These are phyloP conservation scores for Microchirus variegatus DNA, from an alignment of 2,797 vertebrate species.

Conservation along the genomic window DNA sequence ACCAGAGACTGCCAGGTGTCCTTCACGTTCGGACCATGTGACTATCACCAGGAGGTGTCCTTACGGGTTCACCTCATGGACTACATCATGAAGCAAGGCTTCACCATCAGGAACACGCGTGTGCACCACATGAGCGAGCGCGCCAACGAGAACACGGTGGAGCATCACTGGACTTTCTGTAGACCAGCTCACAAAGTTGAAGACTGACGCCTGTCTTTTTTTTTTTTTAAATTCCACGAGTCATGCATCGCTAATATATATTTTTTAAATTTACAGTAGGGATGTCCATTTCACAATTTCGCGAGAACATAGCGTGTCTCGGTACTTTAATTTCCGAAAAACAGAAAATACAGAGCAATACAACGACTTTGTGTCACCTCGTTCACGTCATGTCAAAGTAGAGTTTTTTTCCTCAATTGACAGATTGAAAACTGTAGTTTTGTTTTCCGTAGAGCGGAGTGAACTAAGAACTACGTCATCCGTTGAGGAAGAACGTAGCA, in stretches of 20 bases:
- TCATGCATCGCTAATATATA: neutral
- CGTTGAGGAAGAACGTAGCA: too few species aligned
- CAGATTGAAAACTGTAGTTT: too few species aligned
- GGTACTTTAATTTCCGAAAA: too few species aligned
- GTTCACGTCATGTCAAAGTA: too few species aligned
- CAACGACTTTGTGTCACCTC: too few species aligned
- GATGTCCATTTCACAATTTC: too few species aligned
- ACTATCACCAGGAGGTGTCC: slow-evolving; percentile 98
- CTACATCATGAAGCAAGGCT: slow-evolving; percentile 98
- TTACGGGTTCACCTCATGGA: slow-evolving; percentile 97
- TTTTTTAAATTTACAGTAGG: neutral
- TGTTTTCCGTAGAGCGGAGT: too few species aligned
- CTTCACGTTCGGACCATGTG: slow-evolving; percentile 98
- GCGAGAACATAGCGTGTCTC: too few species aligned
- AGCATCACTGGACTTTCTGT: slow-evolving; percentile 99
- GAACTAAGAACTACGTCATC: too few species aligned
- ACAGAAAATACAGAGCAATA: neutral
- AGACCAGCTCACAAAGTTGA: slow-evolving; percentile 94
- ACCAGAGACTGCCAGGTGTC: slow-evolving; percentile 98
- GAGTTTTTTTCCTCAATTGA: too few species aligned
- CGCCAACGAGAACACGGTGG: slow-evolving; percentile 98
- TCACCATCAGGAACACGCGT: slow-evolving; percentile 95
- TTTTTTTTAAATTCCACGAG: slow-evolving; percentile 24
- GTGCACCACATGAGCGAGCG: slow-evolving; percentile 99
- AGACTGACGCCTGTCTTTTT: slow-evolving; percentile 78